phyloP scores from a whole-genome alignment of 2,797 vertebrate species.

The Artibeus jamaicensis region DNA sequence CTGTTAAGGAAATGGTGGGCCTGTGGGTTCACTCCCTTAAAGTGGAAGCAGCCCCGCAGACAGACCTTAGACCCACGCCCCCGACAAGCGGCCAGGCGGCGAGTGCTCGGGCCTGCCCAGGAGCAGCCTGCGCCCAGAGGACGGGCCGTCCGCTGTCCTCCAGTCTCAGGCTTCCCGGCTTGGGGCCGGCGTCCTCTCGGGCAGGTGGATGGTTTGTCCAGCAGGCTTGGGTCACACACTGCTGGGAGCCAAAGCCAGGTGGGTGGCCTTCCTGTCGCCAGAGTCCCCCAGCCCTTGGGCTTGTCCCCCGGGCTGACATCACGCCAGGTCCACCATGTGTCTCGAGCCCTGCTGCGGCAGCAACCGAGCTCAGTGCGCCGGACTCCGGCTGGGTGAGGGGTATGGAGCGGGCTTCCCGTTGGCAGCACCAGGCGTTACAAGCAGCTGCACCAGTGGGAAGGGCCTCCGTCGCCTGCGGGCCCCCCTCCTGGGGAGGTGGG shows the following conservation, averaged over 20 bases:
- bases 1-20: not conserved
- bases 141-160: rapidly evolving
- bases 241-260: not conserved
- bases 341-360: not conserved
- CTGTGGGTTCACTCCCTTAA: not conserved
- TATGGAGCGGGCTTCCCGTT: not conserved
- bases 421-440: rapidly evolving
- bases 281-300: not conserved
- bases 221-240: rapidly evolving
- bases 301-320: not conserved
- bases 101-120: not conserved
- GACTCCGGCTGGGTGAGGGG: not conserved
- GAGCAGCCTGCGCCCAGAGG: too few species aligned
- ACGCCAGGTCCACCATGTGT: rapidly evolving
- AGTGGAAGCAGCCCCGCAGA: not conserved
- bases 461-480: not conserved
- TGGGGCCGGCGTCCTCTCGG: rapidly evolving
- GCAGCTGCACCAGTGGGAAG: rapidly evolving
- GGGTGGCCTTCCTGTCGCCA: not conserved
- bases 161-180: not conserved
- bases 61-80: not conserved
- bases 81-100: rapidly evolving
- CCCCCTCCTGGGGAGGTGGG: rapidly evolving
- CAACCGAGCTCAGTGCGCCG: not conserved
- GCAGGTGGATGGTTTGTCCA: not conserved